Conservation (phyloP, 2,797 vertebrate genomes). For the Sebastes vulpes region DNA sequence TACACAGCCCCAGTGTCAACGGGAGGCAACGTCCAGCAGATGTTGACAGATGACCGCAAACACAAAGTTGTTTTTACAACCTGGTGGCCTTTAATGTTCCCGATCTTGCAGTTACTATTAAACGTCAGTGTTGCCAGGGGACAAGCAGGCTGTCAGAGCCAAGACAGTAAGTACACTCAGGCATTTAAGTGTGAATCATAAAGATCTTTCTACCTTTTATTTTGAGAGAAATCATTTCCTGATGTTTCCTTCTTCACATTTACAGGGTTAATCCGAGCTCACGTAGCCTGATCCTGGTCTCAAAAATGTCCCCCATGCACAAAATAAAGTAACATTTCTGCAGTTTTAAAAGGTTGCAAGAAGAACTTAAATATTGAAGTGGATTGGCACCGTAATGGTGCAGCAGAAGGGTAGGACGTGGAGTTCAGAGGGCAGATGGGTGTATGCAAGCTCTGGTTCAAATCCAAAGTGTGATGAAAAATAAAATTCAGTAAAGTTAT, state of each 20-base stretch:
- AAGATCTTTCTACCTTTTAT: neutral
- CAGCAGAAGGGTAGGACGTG: neutral
- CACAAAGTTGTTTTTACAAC: neutral
- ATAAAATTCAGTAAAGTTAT: neutral
- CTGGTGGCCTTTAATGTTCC: neutral
- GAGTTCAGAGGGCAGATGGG: conserved; percentile 23
- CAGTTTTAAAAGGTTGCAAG: neutral
- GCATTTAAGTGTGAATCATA: neutral
- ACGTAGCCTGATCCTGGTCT: neutral
- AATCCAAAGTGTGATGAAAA: neutral
- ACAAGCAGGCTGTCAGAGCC: neutral
- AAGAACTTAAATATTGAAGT: neutral
- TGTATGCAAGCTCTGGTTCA: neutral
- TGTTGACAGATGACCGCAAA: neutral
- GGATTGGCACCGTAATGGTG: neutral
- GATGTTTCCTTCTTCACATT: neutral
- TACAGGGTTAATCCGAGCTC: neutral
- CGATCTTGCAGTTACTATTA: neutral
- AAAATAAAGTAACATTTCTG: neutral
- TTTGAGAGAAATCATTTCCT: neutral
- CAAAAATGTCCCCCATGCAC: neutral
- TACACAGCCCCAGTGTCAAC: neutral
- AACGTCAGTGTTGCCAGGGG: neutral
- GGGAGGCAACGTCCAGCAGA: neutral
- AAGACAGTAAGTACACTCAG: neutral